These are phyloP conservation scores for Lepidothrix coronata DNA, from an alignment of 2,113 vertebrate genomes.

Conservation along the genomic window DNA sequence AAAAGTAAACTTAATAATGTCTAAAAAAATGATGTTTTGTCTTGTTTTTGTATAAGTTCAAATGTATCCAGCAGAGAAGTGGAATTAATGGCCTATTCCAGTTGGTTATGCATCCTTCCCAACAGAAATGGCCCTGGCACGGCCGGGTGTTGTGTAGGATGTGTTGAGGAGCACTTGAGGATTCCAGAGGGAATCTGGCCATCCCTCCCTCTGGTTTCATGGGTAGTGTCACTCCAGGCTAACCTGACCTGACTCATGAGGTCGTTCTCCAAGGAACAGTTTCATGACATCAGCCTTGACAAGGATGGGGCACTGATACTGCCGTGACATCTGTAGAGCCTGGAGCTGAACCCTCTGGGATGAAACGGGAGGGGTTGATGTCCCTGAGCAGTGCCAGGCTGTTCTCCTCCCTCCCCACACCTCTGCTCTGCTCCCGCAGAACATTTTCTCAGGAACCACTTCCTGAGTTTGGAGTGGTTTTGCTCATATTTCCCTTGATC, in stretches of 20 bases:
- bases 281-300: background rate
- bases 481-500: background rate
- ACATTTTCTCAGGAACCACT: fast-evolving
- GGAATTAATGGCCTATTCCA: background rate
- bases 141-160: fast-evolving
- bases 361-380: background rate
- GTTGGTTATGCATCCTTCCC: background rate
- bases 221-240: background rate
- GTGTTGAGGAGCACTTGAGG: background rate
- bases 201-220: fast-evolving
- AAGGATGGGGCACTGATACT: fast-evolving
- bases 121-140: fast-evolving
- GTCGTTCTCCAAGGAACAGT: background rate
- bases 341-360: background rate
- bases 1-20: background rate
- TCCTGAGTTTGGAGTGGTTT: background rate
- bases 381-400: fast-evolving
- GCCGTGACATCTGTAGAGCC: background rate
- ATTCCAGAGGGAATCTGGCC: no score
- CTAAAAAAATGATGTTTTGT: background rate
- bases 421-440: background rate
- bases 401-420: no score
- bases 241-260: fast-evolving
- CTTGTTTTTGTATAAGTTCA: background rate
- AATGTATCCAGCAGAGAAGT: background rate